phyloP scores from a whole-genome alignment of 2,113 vertebrate species.

The Nesoenas mayeri region DNA sequence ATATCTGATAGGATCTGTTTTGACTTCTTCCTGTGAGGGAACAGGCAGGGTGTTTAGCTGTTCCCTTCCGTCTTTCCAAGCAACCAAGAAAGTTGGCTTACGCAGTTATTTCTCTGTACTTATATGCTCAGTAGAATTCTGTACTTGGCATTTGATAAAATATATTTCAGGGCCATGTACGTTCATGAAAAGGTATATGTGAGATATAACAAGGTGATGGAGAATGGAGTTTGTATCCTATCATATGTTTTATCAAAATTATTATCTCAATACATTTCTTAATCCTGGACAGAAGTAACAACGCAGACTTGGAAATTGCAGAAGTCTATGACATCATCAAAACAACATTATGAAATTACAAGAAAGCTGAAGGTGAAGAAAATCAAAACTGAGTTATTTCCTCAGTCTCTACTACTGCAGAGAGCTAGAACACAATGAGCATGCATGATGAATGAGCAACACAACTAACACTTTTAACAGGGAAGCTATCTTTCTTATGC shows the following conservation, averaged over 20 bases:
- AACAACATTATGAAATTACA: neutral
- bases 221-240: neutral
- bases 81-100: slow-evolving; percentile 58
- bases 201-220: neutral
- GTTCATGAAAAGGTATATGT: neutral
- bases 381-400: neutral
- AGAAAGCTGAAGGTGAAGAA: neutral
- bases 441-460: slow-evolving; percentile 21
- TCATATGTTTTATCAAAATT: neutral
- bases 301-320: neutral
- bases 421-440: neutral
- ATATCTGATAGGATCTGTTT: slow-evolving; percentile 57
- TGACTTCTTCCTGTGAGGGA: slow-evolving; percentile 62
- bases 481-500: slow-evolving; percentile 37
- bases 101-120: slow-evolving; percentile 27
- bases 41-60: slow-evolving; percentile 63
- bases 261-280: neutral
- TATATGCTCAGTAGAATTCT: neutral
- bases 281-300: neutral
- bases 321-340: slow-evolving; percentile 6
- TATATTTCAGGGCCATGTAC: neutral
- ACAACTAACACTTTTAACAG: slow-evolving; percentile 5
- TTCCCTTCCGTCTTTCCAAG: slow-evolving; percentile 54
- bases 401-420: neutral
- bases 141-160: slow-evolving; percentile 38